Evolutionary conservation across 2,888 invertebrate species (phyloP).

Genomic region (Drosophila falleni): DNA sequence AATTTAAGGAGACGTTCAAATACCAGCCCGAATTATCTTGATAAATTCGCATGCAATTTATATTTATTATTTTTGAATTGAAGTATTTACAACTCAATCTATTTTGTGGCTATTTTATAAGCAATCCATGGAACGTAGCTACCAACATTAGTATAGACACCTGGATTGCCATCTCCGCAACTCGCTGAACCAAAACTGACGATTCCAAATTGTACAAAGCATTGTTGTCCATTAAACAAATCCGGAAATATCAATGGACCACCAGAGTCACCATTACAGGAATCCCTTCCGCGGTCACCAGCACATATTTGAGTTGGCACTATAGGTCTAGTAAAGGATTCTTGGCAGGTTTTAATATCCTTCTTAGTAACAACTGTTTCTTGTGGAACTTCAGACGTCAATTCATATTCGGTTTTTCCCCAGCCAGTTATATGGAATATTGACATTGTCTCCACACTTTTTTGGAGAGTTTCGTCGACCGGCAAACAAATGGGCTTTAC

Average conservation of each 20-base stretch:
- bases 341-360: not conserved
- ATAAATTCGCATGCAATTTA: not conserved
- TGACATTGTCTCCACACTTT: rapidly evolving
- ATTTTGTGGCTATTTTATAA: constrained; percentile 16
- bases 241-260: constrained; percentile 15
- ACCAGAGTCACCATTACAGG: constrained; percentile 45
- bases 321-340: rapidly evolving
- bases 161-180: not conserved
- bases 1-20: too few relatives aligned
- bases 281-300: not conserved
- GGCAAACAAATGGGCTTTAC: constrained; percentile 43
- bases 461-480: constrained; percentile 18
- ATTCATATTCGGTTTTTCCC: constrained; percentile 2
- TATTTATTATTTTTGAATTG: not conserved
- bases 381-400: not conserved
- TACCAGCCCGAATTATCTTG: not conserved
- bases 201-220: constrained; percentile 34
- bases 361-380: not conserved
- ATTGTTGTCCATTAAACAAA: not conserved
- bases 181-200: not conserved
- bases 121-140: constrained; percentile 38
- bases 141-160: constrained; percentile 43
- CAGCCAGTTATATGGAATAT: constrained; percentile 29
- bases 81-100: not conserved
- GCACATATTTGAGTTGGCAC: constrained; percentile 31